Percentiles rank a stretch among this genome's conserved stretches.
These are phyloP conservation scores for Cyrtodaria siliqua DNA, from an alignment of 2,888 invertebrate genomes.

Conservation along the genomic window DNA sequence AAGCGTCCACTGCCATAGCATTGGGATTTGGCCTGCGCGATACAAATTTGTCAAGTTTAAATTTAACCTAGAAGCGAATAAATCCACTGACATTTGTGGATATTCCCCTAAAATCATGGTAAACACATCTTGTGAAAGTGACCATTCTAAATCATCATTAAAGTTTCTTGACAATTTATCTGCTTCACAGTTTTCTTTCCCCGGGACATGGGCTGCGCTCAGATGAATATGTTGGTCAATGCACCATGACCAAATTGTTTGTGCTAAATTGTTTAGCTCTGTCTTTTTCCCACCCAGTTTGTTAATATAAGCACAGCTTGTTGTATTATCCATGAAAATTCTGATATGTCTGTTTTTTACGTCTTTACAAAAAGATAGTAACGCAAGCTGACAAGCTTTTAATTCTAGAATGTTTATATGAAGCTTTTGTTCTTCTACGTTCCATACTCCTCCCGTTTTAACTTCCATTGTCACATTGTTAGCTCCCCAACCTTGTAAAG, in stretches of 20 bases:
- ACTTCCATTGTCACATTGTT: neutral
- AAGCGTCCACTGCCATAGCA: constrained; percentile 36
- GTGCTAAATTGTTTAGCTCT: neutral
- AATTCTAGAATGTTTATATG: constrained; percentile 42
- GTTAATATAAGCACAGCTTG: constrained; percentile 26
- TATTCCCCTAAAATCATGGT: constrained; percentile 1
- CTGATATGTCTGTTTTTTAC: constrained; percentile 7
- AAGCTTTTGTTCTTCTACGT: constrained; percentile 13
- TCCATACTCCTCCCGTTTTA: constrained; percentile 26
- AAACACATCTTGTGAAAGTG: no score
- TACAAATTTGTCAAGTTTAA: constrained; percentile 22
- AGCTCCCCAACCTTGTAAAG: constrained; percentile 18
- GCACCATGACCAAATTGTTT: constrained; percentile 17
- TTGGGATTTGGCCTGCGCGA: constrained; percentile 16
- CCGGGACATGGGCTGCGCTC: constrained; percentile 45
- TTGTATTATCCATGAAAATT: constrained; percentile 36
- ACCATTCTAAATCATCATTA: constrained; percentile 50
- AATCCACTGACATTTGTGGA: constrained; percentile 14
- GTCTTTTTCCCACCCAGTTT: constrained; percentile 27
- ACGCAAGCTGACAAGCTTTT: constrained; percentile 24
- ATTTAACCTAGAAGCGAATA: constrained; percentile 41
- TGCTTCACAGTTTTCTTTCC: constrained; percentile 22
- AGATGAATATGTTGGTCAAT: constrained; percentile 20
- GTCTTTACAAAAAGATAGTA: constrained; percentile 12
- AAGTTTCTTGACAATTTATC: constrained; percentile 37